Percentiles rank a stretch among this genome's conserved stretches.
These are phyloP conservation scores for Drosophila watanabei DNA, from an alignment of 1,140 invertebrate species.

Conservation along the genomic window DNA sequence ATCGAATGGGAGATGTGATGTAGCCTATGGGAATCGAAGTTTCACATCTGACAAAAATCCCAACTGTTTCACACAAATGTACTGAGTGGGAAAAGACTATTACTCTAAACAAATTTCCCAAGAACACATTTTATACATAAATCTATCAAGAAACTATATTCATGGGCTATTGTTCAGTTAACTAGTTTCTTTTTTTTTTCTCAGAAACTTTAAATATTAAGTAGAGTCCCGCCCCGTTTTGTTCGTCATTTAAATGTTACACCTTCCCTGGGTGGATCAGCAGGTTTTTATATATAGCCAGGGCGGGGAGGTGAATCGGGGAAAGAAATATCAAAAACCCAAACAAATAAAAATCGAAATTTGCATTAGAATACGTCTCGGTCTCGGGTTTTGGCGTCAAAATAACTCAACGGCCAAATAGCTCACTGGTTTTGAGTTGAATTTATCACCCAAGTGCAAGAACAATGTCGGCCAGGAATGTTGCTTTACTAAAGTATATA, in stretches of 20 bases:
- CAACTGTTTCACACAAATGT: no score
- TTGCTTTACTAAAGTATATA: constrained; percentile 6
- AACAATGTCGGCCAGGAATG: constrained; percentile 45
- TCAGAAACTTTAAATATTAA: constrained; percentile 21
- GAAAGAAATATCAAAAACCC: constrained; percentile 40
- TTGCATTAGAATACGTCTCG: constrained; percentile 61
- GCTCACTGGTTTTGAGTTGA: constrained; percentile 50
- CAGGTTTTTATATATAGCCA: constrained; percentile 29
- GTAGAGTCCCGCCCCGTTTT: constrained; percentile 26
- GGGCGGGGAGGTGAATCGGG: constrained; percentile 5
- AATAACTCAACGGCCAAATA: constrained; percentile 49
- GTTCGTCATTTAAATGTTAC: constrained; percentile 43
- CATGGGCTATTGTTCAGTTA: constrained; percentile 3
- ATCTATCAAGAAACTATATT: constrained; percentile 11
- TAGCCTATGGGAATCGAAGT: no score
- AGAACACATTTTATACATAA: neutral
- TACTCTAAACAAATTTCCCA: neutral
- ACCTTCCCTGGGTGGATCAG: constrained; percentile 33
- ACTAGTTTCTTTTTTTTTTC: constrained; percentile 21
- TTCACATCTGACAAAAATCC: no score
- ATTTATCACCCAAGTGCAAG: constrained; percentile 51
- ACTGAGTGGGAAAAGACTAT: no score
- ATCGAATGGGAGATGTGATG: no score
- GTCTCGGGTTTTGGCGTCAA: constrained; percentile 45
- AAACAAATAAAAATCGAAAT: constrained; percentile 54